Evolutionary conservation across 2,888 invertebrate genomes (phyloP), one percentile per base, ranked within the genome.

Genomic region (Parasteatoda lunata): DNA sequence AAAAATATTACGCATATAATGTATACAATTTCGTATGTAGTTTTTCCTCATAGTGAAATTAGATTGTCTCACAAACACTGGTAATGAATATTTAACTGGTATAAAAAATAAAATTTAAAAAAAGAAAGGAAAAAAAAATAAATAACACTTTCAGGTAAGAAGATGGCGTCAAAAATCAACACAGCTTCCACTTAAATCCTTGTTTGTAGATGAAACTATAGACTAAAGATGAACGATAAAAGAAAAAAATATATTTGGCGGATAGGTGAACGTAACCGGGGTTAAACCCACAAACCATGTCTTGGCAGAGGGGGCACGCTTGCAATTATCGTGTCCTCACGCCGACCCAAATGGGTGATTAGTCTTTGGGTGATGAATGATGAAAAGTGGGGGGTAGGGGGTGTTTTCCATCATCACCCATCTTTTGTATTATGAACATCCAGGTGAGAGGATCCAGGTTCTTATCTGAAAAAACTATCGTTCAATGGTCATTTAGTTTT

Each of bases 311-410:
- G 73, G 72, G 70, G 80, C 80, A 80, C 75, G 79, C 75, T 79
- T 73, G 75, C 84, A 85, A 85, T 85, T 85, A 85, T 73, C 84
- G 75, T 49, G 84, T 85, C 84, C 84, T 85, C 80, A 86, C 85
- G 85, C 77, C 30, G 71, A 7, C 48, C 71, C 45, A 82, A 76
- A 82, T 75, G 69, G 84, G 85, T 86, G 85, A 86, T 86, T 86
- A 86, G 85, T 86, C 85, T 80, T 51, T 30, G 51, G 76, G 76
- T 86, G 85, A 86, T 86, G 85, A 76, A 86, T 77, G 83, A 83
- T 72, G 77, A 59, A 59, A 59, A 13, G 59, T 9, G 54, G 65
- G 83, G 70, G 75, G 64, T 64, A 59, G 49, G 68, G 73, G 68
- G 68, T 54, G 15, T 15, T 68, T 45, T 47, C n/a, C 78, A 51